Conservation (phyloP, 2,797 vertebrate species). For the Pipistrellus pygmaeus region DNA sequence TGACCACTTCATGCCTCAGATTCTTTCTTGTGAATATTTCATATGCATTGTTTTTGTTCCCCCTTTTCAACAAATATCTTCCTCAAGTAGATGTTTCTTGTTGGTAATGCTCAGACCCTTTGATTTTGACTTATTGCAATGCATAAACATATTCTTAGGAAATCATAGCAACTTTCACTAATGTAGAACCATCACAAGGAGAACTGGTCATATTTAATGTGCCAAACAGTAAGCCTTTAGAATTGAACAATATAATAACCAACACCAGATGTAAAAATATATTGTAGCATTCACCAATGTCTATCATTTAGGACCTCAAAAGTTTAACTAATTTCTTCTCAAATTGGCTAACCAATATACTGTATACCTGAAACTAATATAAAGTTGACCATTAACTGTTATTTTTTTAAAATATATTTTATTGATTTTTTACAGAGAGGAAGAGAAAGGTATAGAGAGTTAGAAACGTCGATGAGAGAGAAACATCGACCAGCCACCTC, state of each 20-base stretch:
- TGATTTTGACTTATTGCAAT: background rate
- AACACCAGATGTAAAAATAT: background rate
- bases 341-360: background rate
- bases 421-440: too few relatives aligned
- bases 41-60: background rate
- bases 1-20: background rate
- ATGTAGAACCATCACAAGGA: background rate
- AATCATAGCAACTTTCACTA: background rate
- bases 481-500: too few relatives aligned
- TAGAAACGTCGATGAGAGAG: too few relatives aligned
- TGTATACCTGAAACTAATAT: background rate
- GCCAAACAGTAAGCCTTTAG: background rate
- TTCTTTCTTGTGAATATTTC: background rate
- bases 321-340: background rate
- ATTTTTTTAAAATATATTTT: too few relatives aligned
- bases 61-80: background rate
- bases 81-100: background rate
- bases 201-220: background rate
- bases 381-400: background rate
- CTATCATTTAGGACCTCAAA: background rate
- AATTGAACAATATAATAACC: background rate
- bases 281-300: fast-evolving
- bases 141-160: background rate
- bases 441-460: too few relatives aligned
- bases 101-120: background rate